Conservation (phyloP, 2,113 vertebrate genomes). For the Lampris incognitus region DNA sequence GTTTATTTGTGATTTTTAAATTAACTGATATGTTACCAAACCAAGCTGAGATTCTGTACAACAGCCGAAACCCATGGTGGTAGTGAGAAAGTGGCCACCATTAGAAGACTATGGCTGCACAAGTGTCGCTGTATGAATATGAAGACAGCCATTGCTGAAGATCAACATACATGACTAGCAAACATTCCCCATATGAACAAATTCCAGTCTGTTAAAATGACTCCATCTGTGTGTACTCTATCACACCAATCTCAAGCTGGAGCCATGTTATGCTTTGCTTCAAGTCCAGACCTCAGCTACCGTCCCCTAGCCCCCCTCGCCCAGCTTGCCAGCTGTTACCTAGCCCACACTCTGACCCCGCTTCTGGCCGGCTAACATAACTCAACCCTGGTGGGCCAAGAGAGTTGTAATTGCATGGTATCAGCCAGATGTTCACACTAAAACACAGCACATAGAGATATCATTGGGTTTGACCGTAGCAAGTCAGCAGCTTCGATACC, state of each 20-base stretch:
- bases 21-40: no score
- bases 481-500: conserved; percentile 2
- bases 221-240: neutral
- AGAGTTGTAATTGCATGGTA: conserved; percentile 58
- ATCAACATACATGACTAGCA: neutral
- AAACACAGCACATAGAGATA: conserved; percentile 49
- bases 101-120: no score
- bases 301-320: neutral
- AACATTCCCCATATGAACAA: neutral
- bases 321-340: conserved; percentile 57
- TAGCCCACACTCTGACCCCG: conserved; percentile 40
- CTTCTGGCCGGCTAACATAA: conserved; percentile 55
- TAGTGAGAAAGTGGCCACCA: no score
- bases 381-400: conserved; percentile 50
- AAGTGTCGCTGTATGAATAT: no score
- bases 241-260: conserved; percentile 24
- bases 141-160: neutral
- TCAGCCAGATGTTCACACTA: conserved; percentile 69
- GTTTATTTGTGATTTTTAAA: no score
- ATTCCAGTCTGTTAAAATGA: neutral
- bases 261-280: neutral
- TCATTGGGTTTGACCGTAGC: conserved; percentile 46
- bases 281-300: neutral
- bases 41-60: no score
- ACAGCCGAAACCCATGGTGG: no score